phyloP scores from a whole-genome alignment of 2,888 invertebrate species.

The Caenorhabditis sp. region DNA sequence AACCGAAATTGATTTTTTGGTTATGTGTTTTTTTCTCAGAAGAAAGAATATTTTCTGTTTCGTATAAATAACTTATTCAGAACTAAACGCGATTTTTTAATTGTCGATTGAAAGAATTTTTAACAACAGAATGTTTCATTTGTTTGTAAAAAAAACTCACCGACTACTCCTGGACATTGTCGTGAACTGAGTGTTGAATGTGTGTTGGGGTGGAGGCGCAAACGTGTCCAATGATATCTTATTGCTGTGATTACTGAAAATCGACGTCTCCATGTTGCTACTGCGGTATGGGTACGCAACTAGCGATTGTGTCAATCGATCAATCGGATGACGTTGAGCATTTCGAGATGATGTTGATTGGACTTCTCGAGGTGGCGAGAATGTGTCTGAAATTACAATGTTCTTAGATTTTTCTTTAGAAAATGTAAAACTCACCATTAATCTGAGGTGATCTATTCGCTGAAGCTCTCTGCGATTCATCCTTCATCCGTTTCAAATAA shows the following conservation, averaged over 20 bases:
- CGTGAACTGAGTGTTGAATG: background rate
- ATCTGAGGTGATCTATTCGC: constrained; percentile 27
- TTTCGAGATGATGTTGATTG: background rate
- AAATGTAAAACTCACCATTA: background rate
- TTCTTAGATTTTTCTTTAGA: background rate
- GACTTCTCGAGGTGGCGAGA: constrained; percentile 11
- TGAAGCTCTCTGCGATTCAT: constrained; percentile 36
- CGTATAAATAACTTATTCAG: too few relatives aligned
- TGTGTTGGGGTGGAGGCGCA: constrained; percentile 19
- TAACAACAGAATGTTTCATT: too few relatives aligned
- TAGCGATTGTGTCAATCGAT: constrained; percentile 33
- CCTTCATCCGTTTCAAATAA: constrained; percentile 38
- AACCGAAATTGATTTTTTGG: too few relatives aligned
- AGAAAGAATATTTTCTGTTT: too few relatives aligned
- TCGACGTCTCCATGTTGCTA: background rate
- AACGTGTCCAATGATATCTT: constrained; percentile 17
- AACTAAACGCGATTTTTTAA: too few relatives aligned
- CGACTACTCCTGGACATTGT: background rate
- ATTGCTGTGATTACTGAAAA: background rate
- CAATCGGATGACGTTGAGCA: constrained; percentile 24
- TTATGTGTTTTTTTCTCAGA: too few relatives aligned
- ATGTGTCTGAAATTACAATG: background rate
- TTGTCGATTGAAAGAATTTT: too few relatives aligned
- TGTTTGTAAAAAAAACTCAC: background rate
- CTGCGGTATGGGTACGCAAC: background rate